Base-by-base conservation (phyloP, 2,113 vertebrate species). In the Prochilodus magdalenae region DNA sequence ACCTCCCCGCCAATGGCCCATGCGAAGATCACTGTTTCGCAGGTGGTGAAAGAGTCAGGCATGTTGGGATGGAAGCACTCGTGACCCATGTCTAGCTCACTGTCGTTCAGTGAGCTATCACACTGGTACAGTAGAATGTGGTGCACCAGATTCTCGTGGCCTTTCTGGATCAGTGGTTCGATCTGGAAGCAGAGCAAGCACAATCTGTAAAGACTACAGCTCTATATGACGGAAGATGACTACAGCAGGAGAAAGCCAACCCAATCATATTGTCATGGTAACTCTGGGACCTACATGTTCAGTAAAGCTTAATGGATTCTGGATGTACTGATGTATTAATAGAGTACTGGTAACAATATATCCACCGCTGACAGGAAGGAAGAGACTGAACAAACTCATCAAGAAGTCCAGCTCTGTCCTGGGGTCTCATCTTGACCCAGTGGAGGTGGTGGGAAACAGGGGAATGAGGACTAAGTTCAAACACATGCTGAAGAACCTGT, bases 1-100 rank as follows among this genome's bases (percentile, higher is more conserved):
- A 96, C 96, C 95, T 96, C 94, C 89, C 96, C 96, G 83, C 96
- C 96, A 71, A 96, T 96, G 86, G 95, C 96, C 96, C 96, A 97
- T 24, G 96, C 96, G 30, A 95, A 95, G 88, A 96, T 89, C 62
- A 97, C 93, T 0, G 95, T 96, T 90, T 96, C 95, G 55, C 96
- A 97, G 0, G 94, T 95, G 6, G 94, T 87, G 86, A 96, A 97
- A 0, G 94, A 92, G 55, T 96, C 95, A 0, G 96, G 96, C 95
- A 97, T 97, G 85, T 97, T 97, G 24, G 96, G 95, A 65, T 97
- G 95, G 86, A 95, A 96, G 74, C 96, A 97, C 79, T 96, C 95
- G 3, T 97, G 96, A 0, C 95, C 94, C 0, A 90, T 87, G 66
- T 93, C 91, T 75, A 95, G 84, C 22, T 95, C 90, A 0, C 89